Evolutionary conservation across 1,140 invertebrate genomes (phyloP).

Genomic region (Leguminivora glycinivorella): DNA sequence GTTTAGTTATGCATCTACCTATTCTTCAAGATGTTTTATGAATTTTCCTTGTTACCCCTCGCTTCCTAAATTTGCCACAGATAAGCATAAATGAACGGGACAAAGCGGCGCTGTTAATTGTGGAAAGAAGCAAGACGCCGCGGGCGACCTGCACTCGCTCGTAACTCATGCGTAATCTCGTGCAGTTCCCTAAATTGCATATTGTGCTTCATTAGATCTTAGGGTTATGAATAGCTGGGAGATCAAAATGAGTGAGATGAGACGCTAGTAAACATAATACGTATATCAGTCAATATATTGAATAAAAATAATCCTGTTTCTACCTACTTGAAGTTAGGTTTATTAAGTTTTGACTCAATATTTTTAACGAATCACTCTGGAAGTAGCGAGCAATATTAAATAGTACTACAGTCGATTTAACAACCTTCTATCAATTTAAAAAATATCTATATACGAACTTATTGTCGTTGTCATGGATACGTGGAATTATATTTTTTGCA

Average conservation of each 20-base stretch:
- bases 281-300: too few relatives aligned
- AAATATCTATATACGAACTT: too few relatives aligned
- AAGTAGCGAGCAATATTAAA: too few relatives aligned
- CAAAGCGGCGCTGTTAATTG: conserved; percentile 28
- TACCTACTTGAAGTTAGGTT: too few relatives aligned
- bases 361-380: too few relatives aligned
- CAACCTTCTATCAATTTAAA: too few relatives aligned
- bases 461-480: too few relatives aligned
- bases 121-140: conserved; percentile 28
- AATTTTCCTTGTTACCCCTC: conserved; percentile 65
- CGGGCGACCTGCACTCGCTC: conserved; percentile 37
- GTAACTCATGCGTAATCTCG: conserved; percentile 57
- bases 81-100: conserved; percentile 12
- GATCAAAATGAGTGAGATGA: background rate
- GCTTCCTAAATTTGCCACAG: conserved; percentile 13
- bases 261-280: background rate
- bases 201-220: conserved; percentile 20
- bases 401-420: too few relatives aligned
- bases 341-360: too few relatives aligned
- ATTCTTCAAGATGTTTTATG: conserved; percentile 55
- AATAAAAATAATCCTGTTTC: too few relatives aligned
- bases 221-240: background rate
- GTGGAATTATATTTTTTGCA: too few relatives aligned
- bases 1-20: background rate
- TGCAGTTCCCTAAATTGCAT: conserved; percentile 22